A percentile compares a stretch with the other conserved stretches of the same genome.
Conservation (phyloP, 2,888 invertebrate species). For the Cylindroiulus punctatus region DNA sequence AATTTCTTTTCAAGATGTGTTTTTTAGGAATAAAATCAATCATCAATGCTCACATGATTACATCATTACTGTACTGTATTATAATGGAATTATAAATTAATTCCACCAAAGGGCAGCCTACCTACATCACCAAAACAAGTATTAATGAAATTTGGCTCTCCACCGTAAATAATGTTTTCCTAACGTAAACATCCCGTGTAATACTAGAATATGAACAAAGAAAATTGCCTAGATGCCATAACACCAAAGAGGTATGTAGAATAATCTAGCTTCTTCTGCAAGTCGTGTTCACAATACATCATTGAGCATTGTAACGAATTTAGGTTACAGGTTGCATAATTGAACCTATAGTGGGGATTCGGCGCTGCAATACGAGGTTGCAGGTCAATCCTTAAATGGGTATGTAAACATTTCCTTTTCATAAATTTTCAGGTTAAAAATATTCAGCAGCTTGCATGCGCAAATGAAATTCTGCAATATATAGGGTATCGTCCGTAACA, state of each 20-base stretch:
- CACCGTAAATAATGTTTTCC: not conserved
- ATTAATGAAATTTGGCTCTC: not conserved
- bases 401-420: constrained; percentile 33
- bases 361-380: constrained; percentile 10
- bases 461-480: constrained; percentile 14
- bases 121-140: too few species aligned
- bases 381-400: constrained; percentile 13
- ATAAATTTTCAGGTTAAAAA: not conserved
- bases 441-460: not conserved
- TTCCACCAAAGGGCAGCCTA: too few species aligned
- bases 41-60: too few species aligned
- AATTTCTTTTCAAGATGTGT: too few species aligned
- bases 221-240: not conserved
- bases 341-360: not conserved
- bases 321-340: constrained; percentile 34
- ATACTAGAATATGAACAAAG: not conserved
- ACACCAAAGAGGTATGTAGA: not conserved
- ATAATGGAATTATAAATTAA: too few species aligned
- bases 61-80: too few species aligned
- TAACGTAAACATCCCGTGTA: not conserved
- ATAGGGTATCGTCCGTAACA: constrained; percentile 21
- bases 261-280: constrained; percentile 4
- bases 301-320: constrained; percentile 31
- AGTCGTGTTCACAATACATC: constrained; percentile 42
- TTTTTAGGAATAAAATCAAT: too few species aligned